A percentile compares a stretch with the other conserved stretches of the same genome.
These are phyloP conservation scores for Phorcus lineatus DNA, from an alignment of 2,888 invertebrate genomes.

Conservation along the genomic window DNA sequence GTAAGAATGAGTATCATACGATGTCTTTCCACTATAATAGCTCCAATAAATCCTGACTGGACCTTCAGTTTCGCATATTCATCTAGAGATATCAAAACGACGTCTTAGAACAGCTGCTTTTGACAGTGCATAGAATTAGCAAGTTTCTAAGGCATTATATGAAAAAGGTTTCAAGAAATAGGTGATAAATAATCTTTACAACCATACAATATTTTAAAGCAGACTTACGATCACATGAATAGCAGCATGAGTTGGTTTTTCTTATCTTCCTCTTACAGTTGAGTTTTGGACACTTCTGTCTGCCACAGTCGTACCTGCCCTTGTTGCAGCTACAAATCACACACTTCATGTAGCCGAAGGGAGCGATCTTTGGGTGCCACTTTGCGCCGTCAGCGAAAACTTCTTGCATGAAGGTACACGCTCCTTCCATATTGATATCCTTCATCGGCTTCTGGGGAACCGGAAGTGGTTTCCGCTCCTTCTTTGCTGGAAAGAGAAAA, in stretches of 20 bases:
- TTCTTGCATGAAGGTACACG: constrained; percentile 82
- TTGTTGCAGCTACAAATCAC: constrained; percentile 89
- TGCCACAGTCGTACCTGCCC: constrained; percentile 33
- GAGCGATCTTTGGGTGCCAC: constrained; percentile 91
- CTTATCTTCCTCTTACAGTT: constrained; percentile 34
- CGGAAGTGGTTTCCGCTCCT: background rate
- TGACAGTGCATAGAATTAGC: no score
- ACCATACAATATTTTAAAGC: no score
- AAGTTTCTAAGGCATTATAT: no score
- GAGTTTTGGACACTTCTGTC: constrained; percentile 35
- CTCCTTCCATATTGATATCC: constrained; percentile 42
- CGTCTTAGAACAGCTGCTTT: no score
- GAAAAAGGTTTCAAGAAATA: background rate
- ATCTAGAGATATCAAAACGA: no score
- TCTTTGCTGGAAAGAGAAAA: background rate
- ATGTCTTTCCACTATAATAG: no score
- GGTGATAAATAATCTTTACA: background rate
- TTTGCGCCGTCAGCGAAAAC: constrained; percentile 86
- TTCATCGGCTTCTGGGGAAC: constrained; percentile 33
- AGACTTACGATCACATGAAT: constrained; percentile 21
- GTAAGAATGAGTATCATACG: no score
- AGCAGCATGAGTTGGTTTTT: constrained; percentile 36
- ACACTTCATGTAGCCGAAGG: constrained; percentile 91
- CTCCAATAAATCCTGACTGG: no score
- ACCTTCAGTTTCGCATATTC: no score